A percentile compares a stretch with the other conserved stretches of the same genome.
These are phyloP conservation scores for Mythimna vitellina DNA, from an alignment of 2,888 invertebrate species.

Conservation along the genomic window DNA sequence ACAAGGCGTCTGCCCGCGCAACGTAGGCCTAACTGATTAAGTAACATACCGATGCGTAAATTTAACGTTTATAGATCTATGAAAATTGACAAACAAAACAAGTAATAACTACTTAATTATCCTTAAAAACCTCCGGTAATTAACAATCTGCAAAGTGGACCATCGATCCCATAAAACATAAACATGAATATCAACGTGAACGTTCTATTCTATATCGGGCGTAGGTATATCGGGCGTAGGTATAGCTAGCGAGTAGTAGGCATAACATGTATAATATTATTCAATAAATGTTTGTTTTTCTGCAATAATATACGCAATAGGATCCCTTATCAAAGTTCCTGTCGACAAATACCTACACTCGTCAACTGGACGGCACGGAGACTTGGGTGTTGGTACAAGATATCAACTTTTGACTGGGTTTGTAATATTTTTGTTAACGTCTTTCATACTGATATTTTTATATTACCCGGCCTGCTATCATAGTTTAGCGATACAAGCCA, in stretches of 20 bases:
- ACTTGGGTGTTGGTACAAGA: slow-evolving; percentile 46
- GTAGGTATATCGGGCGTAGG: slow-evolving; percentile 40
- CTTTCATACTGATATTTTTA: background rate
- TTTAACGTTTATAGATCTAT: background rate
- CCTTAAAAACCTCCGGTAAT: slow-evolving; percentile 12
- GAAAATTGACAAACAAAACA: background rate
- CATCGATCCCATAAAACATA: slow-evolving; percentile 55
- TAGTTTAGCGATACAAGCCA: background rate
- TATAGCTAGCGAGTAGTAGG: slow-evolving; percentile 29
- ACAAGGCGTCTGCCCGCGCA: too few relatives aligned
- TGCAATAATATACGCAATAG: slow-evolving; percentile 59
- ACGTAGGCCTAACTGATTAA: too few relatives aligned
- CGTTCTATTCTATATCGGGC: slow-evolving; percentile 46
- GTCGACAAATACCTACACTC: slow-evolving; percentile 53
- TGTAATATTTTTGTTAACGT: background rate
- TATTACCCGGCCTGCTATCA: too few relatives aligned
- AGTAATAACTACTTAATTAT: background rate
- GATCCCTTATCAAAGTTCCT: slow-evolving; percentile 60
- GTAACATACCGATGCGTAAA: background rate
- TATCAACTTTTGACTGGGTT: slow-evolving; percentile 8
- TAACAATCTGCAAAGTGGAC: slow-evolving; percentile 55
- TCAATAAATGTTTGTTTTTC: slow-evolving; percentile 55
- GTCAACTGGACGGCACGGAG: slow-evolving; percentile 54
- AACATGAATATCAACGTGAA: slow-evolving; percentile 36
- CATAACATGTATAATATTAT: slow-evolving; percentile 53